Percentiles rank a stretch among this genome's conserved stretches.
Evolutionary conservation across 1,140 invertebrate species (phyloP).

Genomic region (Drosophila navojoa): DNA sequence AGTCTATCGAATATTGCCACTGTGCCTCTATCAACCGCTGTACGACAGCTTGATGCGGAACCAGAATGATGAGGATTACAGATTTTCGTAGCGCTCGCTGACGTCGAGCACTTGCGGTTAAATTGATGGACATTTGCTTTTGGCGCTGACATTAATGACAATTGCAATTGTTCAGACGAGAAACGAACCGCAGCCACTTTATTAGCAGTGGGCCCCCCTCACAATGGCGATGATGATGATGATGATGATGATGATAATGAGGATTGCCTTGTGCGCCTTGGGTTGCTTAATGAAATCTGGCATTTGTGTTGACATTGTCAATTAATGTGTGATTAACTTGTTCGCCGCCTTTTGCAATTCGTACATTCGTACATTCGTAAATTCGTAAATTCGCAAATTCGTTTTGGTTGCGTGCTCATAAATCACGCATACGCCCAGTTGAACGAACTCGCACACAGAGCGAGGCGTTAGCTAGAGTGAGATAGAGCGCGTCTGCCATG

Average conservation of each 20-base stretch:
- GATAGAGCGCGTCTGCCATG: neutral
- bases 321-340: slow-evolving; percentile 76
- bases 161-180: slow-evolving; percentile 70
- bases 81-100: neutral
- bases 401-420: slow-evolving; percentile 57
- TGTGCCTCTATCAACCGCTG: neutral
- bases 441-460: slow-evolving; percentile 55
- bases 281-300: slow-evolving; percentile 57
- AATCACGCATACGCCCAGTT: slow-evolving; percentile 78
- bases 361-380: neutral
- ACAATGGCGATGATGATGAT: neutral
- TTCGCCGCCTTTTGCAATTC: slow-evolving; percentile 26
- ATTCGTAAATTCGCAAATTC: neutral
- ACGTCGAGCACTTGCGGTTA: slow-evolving; percentile 54
- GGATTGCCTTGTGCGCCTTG: slow-evolving; percentile 26
- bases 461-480: too few species aligned
- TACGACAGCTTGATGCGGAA: slow-evolving; percentile 4
- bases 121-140: slow-evolving; percentile 73
- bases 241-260: slow-evolving; percentile 5
- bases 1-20: neutral
- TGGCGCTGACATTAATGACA: slow-evolving; percentile 67
- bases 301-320: slow-evolving; percentile 77
- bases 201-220: slow-evolving; percentile 43
- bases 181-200: slow-evolving; percentile 71
- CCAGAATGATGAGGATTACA: neutral